A percentile compares a stretch with the other conserved stretches of the same genome.
These are phyloP conservation scores for Sipunculus nudus DNA, from an alignment of 2,888 invertebrate species.

Conservation along the genomic window DNA sequence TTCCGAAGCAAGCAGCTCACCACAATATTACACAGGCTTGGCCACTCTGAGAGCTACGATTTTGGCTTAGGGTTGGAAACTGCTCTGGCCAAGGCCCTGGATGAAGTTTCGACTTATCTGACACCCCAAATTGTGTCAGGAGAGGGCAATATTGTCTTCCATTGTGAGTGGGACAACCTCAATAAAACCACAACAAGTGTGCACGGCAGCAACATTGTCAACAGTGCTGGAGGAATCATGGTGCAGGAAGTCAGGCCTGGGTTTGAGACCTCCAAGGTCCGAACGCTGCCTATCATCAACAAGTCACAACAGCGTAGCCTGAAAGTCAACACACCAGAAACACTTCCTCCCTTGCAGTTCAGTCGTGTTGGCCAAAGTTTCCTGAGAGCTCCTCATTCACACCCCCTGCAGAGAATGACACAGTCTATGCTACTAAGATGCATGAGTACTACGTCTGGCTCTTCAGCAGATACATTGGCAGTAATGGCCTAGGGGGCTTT, in stretches of 20 bases:
- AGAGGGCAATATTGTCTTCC: constrained; percentile 14
- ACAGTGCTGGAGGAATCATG: constrained; percentile 19
- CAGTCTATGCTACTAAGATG: background rate
- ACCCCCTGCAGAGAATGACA: background rate
- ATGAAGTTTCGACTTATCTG: constrained; percentile 10
- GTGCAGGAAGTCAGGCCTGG: constrained; percentile 19
- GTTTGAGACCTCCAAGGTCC: background rate
- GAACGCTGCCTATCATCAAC: constrained; percentile 9
- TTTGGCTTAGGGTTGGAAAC: constrained; percentile 9
- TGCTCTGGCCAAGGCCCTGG: constrained; percentile 10
- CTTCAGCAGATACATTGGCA: background rate
- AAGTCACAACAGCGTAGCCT: constrained; percentile 9
- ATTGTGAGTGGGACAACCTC: constrained; percentile 14
- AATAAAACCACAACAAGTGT: constrained; percentile 18
- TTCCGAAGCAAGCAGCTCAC: constrained; percentile 15
- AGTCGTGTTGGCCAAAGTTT: too few species aligned
- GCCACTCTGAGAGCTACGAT: constrained; percentile 12
- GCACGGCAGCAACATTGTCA: constrained; percentile 14
- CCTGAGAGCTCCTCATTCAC: background rate
- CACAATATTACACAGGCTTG: constrained; percentile 15
- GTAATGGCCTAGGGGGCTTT: constrained; percentile 18
- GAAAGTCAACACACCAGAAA: constrained; percentile 3
- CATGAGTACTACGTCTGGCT: background rate
- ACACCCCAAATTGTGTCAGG: constrained; percentile 13
- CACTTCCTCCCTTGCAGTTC: constrained; percentile 1